phyloP scores from a whole-genome alignment of 1,140 invertebrate species.

The Zaprionus nigranus region DNA sequence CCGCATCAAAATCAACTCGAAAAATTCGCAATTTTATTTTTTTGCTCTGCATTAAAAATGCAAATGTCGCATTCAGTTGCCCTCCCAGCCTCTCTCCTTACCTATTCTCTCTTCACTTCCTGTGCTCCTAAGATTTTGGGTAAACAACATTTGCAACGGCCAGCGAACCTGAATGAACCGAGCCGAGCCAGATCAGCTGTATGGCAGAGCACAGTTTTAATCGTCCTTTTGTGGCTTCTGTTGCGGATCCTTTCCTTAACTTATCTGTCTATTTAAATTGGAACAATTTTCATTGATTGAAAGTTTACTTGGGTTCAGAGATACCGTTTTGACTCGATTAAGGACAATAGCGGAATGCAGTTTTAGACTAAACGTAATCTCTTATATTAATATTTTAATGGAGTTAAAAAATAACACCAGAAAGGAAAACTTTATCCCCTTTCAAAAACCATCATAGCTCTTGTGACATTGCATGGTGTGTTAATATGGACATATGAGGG shows the following conservation, averaged over 20 bases:
- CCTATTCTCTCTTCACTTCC: conserved; percentile 48
- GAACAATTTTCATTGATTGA: neutral
- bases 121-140: conserved; percentile 74
- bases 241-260: neutral
- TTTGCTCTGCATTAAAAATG: conserved; percentile 84
- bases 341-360: no score
- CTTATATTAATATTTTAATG: no score
- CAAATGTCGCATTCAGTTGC: conserved; percentile 81
- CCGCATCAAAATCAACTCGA: conserved; percentile 74
- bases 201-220: conserved; percentile 17
- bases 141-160: conserved; percentile 64
- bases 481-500: no score
- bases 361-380: no score
- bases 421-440: no score
- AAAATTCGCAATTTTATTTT: conserved; percentile 76
- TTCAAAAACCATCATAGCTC: no score
- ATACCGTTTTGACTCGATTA: no score
- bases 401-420: no score
- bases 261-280: neutral
- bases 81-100: conserved; percentile 19
- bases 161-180: conserved; percentile 35
- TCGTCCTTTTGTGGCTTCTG: neutral
- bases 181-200: conserved; percentile 14
- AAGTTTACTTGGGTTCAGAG: no score
- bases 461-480: no score